Percentiles rank a stretch among this genome's conserved stretches.
These are phyloP conservation scores for Cryptophagus acutangulus DNA, from an alignment of 2,888 invertebrate species.

Conservation along the genomic window DNA sequence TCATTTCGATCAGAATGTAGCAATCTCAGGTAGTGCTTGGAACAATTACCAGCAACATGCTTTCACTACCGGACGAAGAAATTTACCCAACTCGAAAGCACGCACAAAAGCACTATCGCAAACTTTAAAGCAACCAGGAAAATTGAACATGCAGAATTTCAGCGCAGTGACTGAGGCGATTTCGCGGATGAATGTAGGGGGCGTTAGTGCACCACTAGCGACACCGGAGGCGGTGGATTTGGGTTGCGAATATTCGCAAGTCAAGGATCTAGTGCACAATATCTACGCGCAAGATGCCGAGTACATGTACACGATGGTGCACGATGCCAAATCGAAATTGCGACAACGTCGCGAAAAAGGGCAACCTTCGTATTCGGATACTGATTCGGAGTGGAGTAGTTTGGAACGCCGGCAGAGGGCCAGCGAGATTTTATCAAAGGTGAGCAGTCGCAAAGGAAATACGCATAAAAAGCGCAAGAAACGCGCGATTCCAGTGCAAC, in stretches of 20 bases:
- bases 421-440: conserved; percentile 59
- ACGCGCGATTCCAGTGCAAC: conserved; percentile 78
- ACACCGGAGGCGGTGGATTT: conserved; percentile 73
- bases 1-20: conserved; percentile 50
- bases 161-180: conserved; percentile 84
- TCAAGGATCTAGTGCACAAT: conserved; percentile 57
- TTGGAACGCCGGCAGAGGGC: conserved; percentile 55
- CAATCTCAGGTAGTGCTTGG: conserved; percentile 51
- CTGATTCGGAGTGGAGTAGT: conserved; percentile 84
- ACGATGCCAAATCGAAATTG: conserved; percentile 52
- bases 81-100: conserved; percentile 53
- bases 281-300: conserved; percentile 55
- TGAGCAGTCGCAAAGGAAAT: conserved; percentile 61
- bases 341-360: conserved; percentile 62
- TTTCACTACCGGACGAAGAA: conserved; percentile 66
- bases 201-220: conserved; percentile 70
- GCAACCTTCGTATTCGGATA: conserved; percentile 74
- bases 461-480: conserved; percentile 70
- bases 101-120: conserved; percentile 65
- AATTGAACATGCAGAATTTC: conserved; percentile 84
- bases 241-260: conserved; percentile 69
- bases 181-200: conserved; percentile 63
- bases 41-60: conserved; percentile 65
- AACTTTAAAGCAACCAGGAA: conserved; percentile 80
- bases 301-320: conserved; percentile 60